Conservation (phyloP, 2,888 invertebrate species). For the Merodon equestris region DNA sequence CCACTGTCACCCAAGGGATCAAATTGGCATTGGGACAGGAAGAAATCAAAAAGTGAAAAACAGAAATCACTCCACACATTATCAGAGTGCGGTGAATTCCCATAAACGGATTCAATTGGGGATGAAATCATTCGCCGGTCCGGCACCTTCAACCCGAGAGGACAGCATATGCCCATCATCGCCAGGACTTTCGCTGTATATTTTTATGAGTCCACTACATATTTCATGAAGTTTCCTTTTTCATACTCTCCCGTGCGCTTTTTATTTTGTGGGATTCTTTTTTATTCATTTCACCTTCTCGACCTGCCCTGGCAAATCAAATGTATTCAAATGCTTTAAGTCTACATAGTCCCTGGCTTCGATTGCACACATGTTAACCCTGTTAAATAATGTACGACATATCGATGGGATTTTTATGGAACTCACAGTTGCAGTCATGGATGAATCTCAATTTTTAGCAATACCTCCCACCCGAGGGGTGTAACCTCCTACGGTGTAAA, state of each 20-base stretch:
- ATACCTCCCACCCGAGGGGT: slow-evolving; percentile 21
- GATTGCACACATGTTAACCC: slow-evolving; percentile 65
- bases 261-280: slow-evolving; percentile 32
- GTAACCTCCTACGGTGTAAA: slow-evolving; percentile 9
- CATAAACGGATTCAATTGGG: slow-evolving; percentile 69
- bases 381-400: slow-evolving; percentile 71
- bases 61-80: slow-evolving; percentile 64
- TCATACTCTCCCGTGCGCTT: slow-evolving; percentile 69
- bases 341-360: slow-evolving; percentile 19
- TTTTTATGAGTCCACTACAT: slow-evolving; percentile 74
- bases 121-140: slow-evolving; percentile 48
- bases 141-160: slow-evolving; percentile 36
- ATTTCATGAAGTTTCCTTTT: slow-evolving; percentile 78
- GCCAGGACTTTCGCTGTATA: slow-evolving; percentile 55
- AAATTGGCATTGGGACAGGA: slow-evolving; percentile 42
- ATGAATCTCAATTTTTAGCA: slow-evolving; percentile 69
- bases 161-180: slow-evolving; percentile 16
- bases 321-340: slow-evolving; percentile 57
- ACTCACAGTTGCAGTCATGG: slow-evolving; percentile 23
- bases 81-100: slow-evolving; percentile 67
- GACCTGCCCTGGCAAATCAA: slow-evolving; percentile 71
- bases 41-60: slow-evolving; percentile 58
- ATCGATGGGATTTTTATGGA: slow-evolving; percentile 71
- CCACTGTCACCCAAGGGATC: slow-evolving; percentile 64
- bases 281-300: slow-evolving; percentile 73